A percentile compares a stretch with the other conserved stretches of the same genome.
Evolutionary conservation across 2,797 vertebrate species (phyloP).

Genomic region (Lindbergichthys nudifrons): DNA sequence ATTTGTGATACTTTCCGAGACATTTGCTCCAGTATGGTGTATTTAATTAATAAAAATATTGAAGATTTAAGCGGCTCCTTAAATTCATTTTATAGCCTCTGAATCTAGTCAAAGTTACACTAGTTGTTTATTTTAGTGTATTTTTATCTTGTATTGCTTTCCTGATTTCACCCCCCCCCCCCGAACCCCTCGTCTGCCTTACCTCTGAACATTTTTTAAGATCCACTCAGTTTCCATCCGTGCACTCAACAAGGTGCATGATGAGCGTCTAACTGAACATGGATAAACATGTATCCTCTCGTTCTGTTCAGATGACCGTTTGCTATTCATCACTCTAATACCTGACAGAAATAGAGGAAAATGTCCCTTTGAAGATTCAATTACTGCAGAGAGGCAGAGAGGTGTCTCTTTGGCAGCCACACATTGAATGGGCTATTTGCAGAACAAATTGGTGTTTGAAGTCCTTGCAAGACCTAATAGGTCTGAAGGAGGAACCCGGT

Average conservation of each 20-base stretch:
- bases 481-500: constrained; percentile 82
- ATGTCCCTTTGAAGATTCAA: constrained; percentile 89
- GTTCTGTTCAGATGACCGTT: constrained; percentile 79
- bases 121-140: too few relatives aligned
- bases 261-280: constrained; percentile 78
- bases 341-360: constrained; percentile 82
- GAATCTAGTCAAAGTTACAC: background rate
- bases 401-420: constrained; percentile 79
- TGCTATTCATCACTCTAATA: constrained; percentile 84
- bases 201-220: constrained; percentile 41
- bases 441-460: constrained; percentile 89
- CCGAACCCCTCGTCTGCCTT: too few relatives aligned
- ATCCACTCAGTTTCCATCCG: constrained; percentile 61
- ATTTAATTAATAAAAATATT: constrained; percentile 99
- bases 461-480: constrained; percentile 84
- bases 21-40: constrained; percentile 99
- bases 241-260: constrained; percentile 77
- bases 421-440: constrained; percentile 87
- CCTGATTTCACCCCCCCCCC: too few relatives aligned
- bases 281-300: constrained; percentile 83
- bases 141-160: too few relatives aligned
- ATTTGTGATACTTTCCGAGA: constrained; percentile 99
- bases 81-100: constrained; percentile 52
- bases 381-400: constrained; percentile 83
- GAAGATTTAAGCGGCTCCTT: constrained; percentile 85